These are phyloP conservation scores for Grapholita molesta DNA, from an alignment of 1,140 invertebrate species.

Conservation along the genomic window DNA sequence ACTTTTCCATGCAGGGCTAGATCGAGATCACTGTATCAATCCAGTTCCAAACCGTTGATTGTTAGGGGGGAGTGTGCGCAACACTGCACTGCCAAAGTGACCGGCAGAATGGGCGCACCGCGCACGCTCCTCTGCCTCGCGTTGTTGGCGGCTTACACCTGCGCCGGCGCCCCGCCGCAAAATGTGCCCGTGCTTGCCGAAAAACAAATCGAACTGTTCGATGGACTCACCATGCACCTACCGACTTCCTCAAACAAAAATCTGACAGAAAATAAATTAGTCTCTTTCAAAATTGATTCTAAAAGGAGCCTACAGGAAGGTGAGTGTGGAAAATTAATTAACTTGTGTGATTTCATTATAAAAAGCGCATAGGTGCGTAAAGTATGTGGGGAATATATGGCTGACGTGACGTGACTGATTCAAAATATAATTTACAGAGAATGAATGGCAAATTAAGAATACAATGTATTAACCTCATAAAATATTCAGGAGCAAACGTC, in stretches of 20 bases:
- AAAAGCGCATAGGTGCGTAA: too few species aligned
- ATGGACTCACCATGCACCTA: constrained; percentile 48
- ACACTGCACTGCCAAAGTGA: constrained; percentile 35
- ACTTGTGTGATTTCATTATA: too few species aligned
- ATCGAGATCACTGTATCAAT: background rate
- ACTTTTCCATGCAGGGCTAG: constrained; percentile 7
- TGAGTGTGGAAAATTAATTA: constrained; percentile 25
- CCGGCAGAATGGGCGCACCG: constrained; percentile 53
- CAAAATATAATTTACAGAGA: too few species aligned
- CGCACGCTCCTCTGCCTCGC: constrained; percentile 28
- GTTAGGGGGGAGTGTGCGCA: constrained; percentile 35
- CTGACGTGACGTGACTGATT: too few species aligned
- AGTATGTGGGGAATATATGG: too few species aligned
- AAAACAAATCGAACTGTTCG: constrained; percentile 45
- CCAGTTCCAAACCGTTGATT: constrained; percentile 7
- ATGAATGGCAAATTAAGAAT: too few species aligned
- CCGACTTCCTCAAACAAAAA: constrained; percentile 33
- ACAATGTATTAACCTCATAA: too few species aligned
- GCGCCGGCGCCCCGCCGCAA: constrained; percentile 17
- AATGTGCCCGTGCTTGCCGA: constrained; percentile 16
- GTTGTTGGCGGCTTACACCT: constrained; percentile 21
- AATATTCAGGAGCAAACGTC: too few species aligned
- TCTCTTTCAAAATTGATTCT: constrained; percentile 55
- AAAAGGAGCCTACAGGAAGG: constrained; percentile 36
- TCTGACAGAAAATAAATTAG: constrained; percentile 26